These are phyloP conservation scores for Noctua fimbriata DNA, from an alignment of 2,888 invertebrate genomes.

Conservation along the genomic window DNA sequence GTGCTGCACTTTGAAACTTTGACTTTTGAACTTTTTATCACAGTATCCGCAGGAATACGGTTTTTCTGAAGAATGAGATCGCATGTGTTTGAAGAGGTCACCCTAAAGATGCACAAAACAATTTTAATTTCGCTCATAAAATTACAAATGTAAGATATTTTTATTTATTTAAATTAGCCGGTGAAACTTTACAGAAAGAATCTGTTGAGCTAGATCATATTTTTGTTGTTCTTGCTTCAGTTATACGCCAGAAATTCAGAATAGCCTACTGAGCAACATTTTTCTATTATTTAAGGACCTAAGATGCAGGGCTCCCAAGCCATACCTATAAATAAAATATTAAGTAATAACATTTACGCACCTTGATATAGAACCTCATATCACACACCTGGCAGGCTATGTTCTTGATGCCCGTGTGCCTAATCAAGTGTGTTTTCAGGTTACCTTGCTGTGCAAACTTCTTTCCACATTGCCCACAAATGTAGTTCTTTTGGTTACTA, in stretches of 20 bases:
- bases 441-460: constrained; percentile 91
- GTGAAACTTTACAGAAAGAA: background rate
- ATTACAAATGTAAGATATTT: background rate
- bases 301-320: background rate
- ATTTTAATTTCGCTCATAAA: background rate
- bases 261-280: background rate
- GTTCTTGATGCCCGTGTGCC: constrained; percentile 87
- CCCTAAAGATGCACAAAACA: constrained; percentile 73
- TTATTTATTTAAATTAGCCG: background rate
- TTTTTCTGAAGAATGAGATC: constrained; percentile 95
- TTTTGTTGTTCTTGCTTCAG: constrained; percentile 2
- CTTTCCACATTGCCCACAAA: constrained; percentile 93
- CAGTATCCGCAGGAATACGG: constrained; percentile 96
- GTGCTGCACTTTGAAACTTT: constrained; percentile 95
- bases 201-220: background rate
- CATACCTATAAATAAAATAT: background rate
- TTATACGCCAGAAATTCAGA: background rate
- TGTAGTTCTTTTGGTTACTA: constrained; percentile 93
- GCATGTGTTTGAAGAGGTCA: constrained; percentile 87
- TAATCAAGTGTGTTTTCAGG: constrained; percentile 85
- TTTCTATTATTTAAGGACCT: background rate
- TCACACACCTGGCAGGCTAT: constrained; percentile 86
- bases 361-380: constrained; percentile 88
- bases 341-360: constrained; percentile 47
- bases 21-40: constrained; percentile 96